phyloP scores from a whole-genome alignment of 1,140 invertebrate species.

The Drosophila subobscura region DNA sequence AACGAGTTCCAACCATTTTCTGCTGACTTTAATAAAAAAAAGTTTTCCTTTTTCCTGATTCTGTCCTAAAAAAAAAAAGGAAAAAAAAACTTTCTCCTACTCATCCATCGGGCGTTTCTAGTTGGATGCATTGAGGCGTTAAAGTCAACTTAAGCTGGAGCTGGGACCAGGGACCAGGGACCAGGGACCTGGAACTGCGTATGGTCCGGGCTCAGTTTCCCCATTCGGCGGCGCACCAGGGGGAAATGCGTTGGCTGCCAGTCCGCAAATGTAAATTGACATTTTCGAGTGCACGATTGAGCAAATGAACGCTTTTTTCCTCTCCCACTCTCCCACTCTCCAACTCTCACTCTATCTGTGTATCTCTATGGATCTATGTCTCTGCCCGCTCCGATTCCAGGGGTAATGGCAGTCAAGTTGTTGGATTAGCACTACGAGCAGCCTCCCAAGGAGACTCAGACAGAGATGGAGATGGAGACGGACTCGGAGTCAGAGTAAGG shows the following conservation, averaged over 20 bases:
- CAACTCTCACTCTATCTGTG: constrained; percentile 1
- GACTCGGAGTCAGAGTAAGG: constrained; percentile 3
- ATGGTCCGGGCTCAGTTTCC: constrained; percentile 25
- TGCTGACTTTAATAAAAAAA: constrained; percentile 79
- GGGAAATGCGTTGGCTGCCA: constrained; percentile 53
- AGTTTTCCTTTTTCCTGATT: constrained; percentile 50
- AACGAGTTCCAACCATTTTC: constrained; percentile 46
- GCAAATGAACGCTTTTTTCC: constrained; percentile 75
- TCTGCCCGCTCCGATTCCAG: constrained; percentile 19
- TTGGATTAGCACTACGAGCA: constrained; percentile 67
- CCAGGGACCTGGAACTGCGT: background rate
- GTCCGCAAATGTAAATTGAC: constrained; percentile 80
- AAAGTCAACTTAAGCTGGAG: constrained; percentile 77
- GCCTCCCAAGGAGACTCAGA: constrained; percentile 30
- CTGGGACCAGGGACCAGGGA: constrained; percentile 2
- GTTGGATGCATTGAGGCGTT: constrained; percentile 76
- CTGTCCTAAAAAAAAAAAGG: constrained; percentile 11
- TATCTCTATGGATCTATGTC: background rate
- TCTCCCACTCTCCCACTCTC: background rate
- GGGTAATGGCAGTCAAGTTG: constrained; percentile 75
- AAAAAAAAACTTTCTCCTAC: constrained; percentile 65
- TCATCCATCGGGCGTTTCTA: constrained; percentile 37
- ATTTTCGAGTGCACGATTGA: constrained; percentile 82
- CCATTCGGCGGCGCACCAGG: constrained; percentile 24
- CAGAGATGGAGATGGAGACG: background rate